These are phyloP conservation scores for Zapornia atra DNA, from an alignment of 2,113 vertebrate genomes.

Conservation along the genomic window DNA sequence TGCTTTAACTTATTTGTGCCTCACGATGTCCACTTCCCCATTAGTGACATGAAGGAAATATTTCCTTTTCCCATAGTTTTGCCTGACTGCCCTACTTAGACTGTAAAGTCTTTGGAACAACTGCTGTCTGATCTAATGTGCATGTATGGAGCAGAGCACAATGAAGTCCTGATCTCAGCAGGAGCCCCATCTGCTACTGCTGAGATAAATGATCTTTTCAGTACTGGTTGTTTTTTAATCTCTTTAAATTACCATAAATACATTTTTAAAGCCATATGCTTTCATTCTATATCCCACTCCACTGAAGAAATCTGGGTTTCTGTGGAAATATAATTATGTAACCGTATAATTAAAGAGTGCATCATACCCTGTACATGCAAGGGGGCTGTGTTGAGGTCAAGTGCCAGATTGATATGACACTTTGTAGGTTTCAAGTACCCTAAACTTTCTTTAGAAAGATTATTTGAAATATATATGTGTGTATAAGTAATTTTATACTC, in stretches of 20 bases:
- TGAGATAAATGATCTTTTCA: conserved; percentile 71
- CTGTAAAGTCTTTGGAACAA: conserved; percentile 55
- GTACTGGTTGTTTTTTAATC: conserved; percentile 69
- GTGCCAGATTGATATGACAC: conserved; percentile 14
- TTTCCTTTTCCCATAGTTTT: conserved; percentile 26
- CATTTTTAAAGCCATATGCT: conserved; percentile 70
- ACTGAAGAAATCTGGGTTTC: conserved; percentile 51
- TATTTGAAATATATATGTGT: not conserved
- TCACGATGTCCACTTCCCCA: not conserved
- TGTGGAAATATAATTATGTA: conserved; percentile 61
- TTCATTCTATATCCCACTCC: conserved; percentile 51
- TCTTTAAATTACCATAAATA: conserved; percentile 72
- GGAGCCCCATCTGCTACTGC: conserved; percentile 67
- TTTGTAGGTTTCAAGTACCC: conserved; percentile 17
- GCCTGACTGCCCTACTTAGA: conserved; percentile 50
- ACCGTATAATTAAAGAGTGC: conserved; percentile 55
- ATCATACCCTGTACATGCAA: not conserved
- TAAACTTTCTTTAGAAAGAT: not conserved
- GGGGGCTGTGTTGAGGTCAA: conserved; percentile 25
- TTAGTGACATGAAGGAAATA: not conserved
- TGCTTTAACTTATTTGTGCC: conserved; percentile 15
- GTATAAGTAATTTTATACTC: not conserved
- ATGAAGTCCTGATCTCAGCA: conserved; percentile 69
- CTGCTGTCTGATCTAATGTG: conserved; percentile 64
- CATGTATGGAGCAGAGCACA: conserved; percentile 32